phyloP scores from a whole-genome alignment of 2,797 vertebrate species.

The Periophthalmus magnuspinnatus region DNA sequence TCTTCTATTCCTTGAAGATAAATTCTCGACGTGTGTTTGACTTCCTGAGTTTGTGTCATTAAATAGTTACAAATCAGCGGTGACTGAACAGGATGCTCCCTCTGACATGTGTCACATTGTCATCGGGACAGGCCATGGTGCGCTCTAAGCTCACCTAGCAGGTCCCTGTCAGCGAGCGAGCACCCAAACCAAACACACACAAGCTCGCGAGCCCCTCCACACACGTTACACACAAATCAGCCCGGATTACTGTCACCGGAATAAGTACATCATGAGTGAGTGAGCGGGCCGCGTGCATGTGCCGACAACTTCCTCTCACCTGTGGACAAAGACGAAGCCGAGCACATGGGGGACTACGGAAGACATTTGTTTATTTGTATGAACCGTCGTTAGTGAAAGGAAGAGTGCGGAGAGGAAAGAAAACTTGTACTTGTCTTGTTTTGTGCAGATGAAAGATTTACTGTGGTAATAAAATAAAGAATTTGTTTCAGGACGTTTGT shows the following conservation, averaged over 20 bases:
- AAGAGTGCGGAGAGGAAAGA: constrained; percentile 12
- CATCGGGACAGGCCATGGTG: constrained; percentile 45
- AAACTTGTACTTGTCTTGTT: constrained; percentile 42
- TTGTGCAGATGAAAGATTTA: constrained; percentile 75
- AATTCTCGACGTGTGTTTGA: constrained; percentile 32
- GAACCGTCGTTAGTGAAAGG: constrained; percentile 46
- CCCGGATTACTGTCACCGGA: constrained; percentile 74
- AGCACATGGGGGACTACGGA: constrained; percentile 22
- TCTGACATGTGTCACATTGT: constrained; percentile 69
- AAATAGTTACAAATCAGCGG: constrained; percentile 62
- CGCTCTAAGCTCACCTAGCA: constrained; percentile 67
- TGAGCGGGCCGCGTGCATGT: constrained; percentile 60
- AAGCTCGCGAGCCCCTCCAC: constrained; percentile 26
- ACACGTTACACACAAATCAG: constrained; percentile 50
- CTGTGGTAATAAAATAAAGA: constrained; percentile 74
- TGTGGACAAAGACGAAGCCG: constrained; percentile 47
- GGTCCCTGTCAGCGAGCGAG: constrained; percentile 69
- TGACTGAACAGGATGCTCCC: constrained; percentile 69
- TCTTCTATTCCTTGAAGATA: constrained; percentile 16
- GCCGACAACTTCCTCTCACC: constrained; percentile 73
- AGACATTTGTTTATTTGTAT: constrained; percentile 72
- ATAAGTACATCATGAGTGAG: constrained; percentile 64
- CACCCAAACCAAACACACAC: constrained; percentile 41
- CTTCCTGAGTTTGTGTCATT: constrained; percentile 46
- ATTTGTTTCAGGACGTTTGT: constrained; percentile 65